Evolutionary conservation across 2,113 vertebrate species (phyloP), one percentile per base, ranked within the genome.

Genomic region (Peromyscus californicus): DNA sequence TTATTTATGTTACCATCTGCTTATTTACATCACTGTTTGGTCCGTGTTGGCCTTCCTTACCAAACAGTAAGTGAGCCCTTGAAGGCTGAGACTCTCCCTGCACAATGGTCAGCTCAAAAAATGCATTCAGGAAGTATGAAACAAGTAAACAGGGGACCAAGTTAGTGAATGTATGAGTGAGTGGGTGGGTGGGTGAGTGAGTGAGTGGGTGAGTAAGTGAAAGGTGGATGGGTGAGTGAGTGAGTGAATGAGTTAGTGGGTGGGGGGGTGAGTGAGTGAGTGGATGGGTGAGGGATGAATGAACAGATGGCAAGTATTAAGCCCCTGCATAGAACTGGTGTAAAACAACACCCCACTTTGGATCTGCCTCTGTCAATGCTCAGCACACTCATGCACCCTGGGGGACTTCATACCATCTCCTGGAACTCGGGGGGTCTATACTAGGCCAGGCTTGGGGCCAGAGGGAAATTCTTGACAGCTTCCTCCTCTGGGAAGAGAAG

Each of bases 391-490:
- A 4, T 19, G 21, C 5, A 9, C 42, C 36, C 12, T 36, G 13
- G 45, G 39, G 72, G 22, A 11, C 51, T 12, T 0, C 0, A 0
- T 29, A n/a, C 63, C 45, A 1, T 61, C 90, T 91, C 78, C 75
- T 76, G 59, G 65, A 63, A 69, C 86, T 82, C 90, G 26, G 57
- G 42, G 87, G 36, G 39, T 33, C 17, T 42, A 2, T 39, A 63
- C 51, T 54, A 70, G 57, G 78, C 85, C 70, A 67, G 0, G 42
- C 89, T n/a, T 8, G 48, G 76, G 79, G 36, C 51, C 91, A 89
- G 42, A 69, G 89, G 76, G 94, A 96, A 93, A 93, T 89, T 65
- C 83, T 85, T 97, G 76, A 31, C 89, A 59, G 82, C 86, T 90
- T 61, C 93, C 88, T 94, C 93, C 72, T 86, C 79, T 42, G 91